A percentile compares a stretch with the other conserved stretches of the same genome.
Conservation (phyloP, 2,797 vertebrate genomes). For the Ctenopoma kingsleyae region DNA sequence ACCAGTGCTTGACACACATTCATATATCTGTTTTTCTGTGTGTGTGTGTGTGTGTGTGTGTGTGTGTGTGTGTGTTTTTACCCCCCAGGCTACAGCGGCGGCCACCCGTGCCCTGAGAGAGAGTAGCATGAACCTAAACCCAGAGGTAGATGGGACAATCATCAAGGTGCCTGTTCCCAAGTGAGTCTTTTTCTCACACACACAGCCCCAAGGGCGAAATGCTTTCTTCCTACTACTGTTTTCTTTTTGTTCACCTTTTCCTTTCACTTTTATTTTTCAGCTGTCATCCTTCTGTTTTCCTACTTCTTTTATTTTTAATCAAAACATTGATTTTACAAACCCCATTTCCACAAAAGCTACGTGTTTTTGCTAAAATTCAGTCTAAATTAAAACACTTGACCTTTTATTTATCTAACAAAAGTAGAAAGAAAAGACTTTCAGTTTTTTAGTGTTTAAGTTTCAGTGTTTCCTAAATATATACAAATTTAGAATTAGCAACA, state of each 20-base stretch:
- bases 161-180: slow-evolving; percentile 95
- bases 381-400: no score
- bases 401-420: no score
- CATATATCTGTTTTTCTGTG: slow-evolving; percentile 14
- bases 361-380: not conserved
- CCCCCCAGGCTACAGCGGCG: slow-evolving; percentile 91
- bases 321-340: not conserved
- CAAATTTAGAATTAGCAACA: no score
- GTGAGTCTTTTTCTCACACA: slow-evolving; percentile 85
- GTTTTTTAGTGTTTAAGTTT: no score
- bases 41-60: slow-evolving; percentile 60
- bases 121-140: slow-evolving; percentile 97
- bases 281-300: slow-evolving; percentile 5
- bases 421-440: no score
- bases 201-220: slow-evolving; percentile 33
- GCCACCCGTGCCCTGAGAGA: slow-evolving; percentile 92
- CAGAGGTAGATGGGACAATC: slow-evolving; percentile 92
- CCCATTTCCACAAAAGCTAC: no score
- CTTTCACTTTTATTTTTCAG: slow-evolving; percentile 22
- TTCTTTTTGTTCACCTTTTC: slow-evolving; percentile 28
- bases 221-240: slow-evolving; percentile 24
- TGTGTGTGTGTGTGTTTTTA: slow-evolving; percentile 69
- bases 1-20: slow-evolving; percentile 34
- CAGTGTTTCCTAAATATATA: no score
- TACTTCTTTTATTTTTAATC: not conserved